phyloP scores from a whole-genome alignment of 1,140 invertebrate species.

The Lepidurus arcticus region DNA sequence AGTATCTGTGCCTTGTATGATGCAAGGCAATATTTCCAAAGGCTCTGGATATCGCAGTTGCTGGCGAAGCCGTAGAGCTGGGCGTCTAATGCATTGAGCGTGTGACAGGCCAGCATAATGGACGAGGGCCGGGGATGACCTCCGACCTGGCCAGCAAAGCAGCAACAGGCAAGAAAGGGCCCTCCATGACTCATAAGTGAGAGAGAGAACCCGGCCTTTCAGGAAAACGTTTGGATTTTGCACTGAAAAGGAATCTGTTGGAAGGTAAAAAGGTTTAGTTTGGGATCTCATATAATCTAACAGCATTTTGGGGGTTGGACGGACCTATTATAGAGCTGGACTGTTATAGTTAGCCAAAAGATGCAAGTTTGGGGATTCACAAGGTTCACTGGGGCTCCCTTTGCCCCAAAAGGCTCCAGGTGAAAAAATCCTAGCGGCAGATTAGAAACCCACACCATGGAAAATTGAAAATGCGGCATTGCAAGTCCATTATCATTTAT shows the following conservation, averaged over 20 bases:
- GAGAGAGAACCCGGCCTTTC: not conserved
- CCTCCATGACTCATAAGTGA: not conserved
- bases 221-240: not conserved
- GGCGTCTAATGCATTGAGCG: conserved; percentile 11
- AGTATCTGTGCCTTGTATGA: not conserved
- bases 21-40: conserved; percentile 7
- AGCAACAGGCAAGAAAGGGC: conserved; percentile 17
- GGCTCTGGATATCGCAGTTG: not conserved
- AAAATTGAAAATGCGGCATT: conserved; percentile 19
- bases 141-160: conserved; percentile 11
- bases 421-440: conserved; percentile 1
- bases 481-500: not conserved
- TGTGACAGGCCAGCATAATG: conserved; percentile 13
- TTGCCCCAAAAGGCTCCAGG: not conserved
- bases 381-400: not conserved
- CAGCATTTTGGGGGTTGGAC: not conserved
- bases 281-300: not conserved
- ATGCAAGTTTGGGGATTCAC: not conserved
- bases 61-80: conserved; percentile 8
- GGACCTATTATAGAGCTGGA: not conserved
- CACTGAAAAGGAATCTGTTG: not conserved
- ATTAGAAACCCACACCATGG: conserved; percentile 1
- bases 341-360: not conserved
- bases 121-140: conserved; percentile 12
- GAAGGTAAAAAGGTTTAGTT: not conserved